Conservation (phyloP, 2,113 vertebrate genomes). For the Hippopotamus amphibius region DNA sequence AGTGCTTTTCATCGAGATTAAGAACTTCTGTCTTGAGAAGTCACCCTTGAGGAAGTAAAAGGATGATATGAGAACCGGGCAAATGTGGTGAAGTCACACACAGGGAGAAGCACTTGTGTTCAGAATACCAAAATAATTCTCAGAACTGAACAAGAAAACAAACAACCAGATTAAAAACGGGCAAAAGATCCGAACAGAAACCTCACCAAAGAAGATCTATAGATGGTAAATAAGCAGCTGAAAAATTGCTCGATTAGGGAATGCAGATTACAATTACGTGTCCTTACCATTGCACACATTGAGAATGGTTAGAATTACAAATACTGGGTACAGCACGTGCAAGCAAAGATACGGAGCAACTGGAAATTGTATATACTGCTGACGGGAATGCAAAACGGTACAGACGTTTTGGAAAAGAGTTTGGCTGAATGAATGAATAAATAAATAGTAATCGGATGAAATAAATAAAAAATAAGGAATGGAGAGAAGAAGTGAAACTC, state of each 20-base stretch:
- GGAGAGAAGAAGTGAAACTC: neutral
- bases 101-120: fast-evolving
- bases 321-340: fast-evolving
- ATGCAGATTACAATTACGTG: neutral
- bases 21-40: neutral
- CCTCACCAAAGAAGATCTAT: neutral
- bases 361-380: fast-evolving
- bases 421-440: neutral
- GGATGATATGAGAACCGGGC: neutral
- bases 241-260: neutral
- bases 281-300: fast-evolving
- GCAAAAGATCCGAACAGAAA: neutral
- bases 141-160: neutral
- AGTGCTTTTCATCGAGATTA: neutral
- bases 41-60: too few species aligned
- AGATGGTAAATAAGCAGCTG: neutral
- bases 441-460: neutral
- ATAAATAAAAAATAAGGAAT: too few species aligned
- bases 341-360: fast-evolving
- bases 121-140: fast-evolving
- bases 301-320: neutral
- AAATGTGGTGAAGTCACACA: neutral
- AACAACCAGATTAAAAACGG: neutral
- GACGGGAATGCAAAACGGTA: fast-evolving
- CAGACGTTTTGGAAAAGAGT: neutral